These are phyloP conservation scores for Subacronicta megacephala DNA, from an alignment of 2,888 invertebrate genomes.

Conservation along the genomic window DNA sequence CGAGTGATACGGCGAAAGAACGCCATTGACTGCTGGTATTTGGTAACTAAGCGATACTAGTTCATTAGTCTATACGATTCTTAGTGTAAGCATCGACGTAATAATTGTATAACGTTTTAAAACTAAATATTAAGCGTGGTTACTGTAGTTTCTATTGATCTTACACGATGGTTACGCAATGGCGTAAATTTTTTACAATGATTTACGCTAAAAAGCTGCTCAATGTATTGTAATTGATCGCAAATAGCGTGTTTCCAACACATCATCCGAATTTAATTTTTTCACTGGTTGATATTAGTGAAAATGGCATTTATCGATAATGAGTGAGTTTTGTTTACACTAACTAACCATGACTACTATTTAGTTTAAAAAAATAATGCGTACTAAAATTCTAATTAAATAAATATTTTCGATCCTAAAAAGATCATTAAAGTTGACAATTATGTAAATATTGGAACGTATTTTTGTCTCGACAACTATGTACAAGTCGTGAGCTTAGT, in stretches of 20 bases:
- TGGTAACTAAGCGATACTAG: constrained; percentile 66
- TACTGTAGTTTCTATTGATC: too few species aligned
- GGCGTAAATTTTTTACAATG: too few species aligned
- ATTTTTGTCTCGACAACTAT: constrained; percentile 63
- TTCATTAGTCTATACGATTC: constrained; percentile 63
- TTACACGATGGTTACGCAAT: too few species aligned
- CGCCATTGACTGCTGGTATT: constrained; percentile 66
- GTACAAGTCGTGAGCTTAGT: constrained; percentile 81
- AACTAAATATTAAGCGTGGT: constrained; percentile 46
- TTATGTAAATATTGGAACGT: constrained; percentile 43
- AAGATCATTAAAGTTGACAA: constrained; percentile 8
- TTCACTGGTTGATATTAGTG: too few species aligned
- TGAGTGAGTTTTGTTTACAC: too few species aligned
- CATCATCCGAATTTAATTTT: background rate
- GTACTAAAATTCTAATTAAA: constrained; percentile 25
- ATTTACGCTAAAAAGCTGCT: too few species aligned
- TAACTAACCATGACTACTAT: constrained; percentile 42
- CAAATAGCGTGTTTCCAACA: background rate
- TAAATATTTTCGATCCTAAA: constrained; percentile 43
- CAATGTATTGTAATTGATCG: background rate
- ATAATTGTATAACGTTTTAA: constrained; percentile 33
- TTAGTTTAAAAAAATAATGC: constrained; percentile 32
- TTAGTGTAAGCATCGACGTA: constrained; percentile 46
- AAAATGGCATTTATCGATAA: too few species aligned
- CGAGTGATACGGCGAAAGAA: constrained; percentile 49